A percentile compares a stretch with the other conserved stretches of the same genome.
Conservation (phyloP, 2,888 invertebrate genomes). For the Pyrochroa serraticornis region DNA sequence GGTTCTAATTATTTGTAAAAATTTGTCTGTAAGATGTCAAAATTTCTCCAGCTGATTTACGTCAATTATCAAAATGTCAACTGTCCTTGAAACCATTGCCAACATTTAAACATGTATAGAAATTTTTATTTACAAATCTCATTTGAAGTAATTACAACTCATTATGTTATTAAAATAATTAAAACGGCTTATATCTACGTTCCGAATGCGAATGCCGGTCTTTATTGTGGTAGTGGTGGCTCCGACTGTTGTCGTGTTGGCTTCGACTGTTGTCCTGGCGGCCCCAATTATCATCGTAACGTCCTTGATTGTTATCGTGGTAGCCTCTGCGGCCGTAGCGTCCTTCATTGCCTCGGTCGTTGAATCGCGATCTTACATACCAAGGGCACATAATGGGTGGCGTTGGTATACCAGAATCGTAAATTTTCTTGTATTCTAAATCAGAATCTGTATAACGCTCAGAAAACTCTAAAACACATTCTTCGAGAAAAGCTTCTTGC, state of each 20-base stretch:
- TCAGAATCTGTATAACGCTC: slow-evolving; percentile 56
- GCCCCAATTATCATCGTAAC: slow-evolving; percentile 15
- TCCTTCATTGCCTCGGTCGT: slow-evolving; percentile 18
- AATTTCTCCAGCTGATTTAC: too few relatives aligned
- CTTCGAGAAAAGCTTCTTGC: slow-evolving; percentile 55
- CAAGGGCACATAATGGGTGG: slow-evolving; percentile 59
- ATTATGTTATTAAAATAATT: slow-evolving; percentile 12
- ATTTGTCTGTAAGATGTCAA: not conserved
- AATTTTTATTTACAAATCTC: slow-evolving; percentile 3
- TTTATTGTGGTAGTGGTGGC: slow-evolving; percentile 19
- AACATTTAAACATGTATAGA: not conserved
- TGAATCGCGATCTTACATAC: slow-evolving; percentile 37
- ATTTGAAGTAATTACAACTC: not conserved
- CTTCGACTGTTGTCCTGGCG: too few relatives aligned
- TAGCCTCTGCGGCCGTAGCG: slow-evolving; percentile 21
- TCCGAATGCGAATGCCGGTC: slow-evolving; percentile 27
- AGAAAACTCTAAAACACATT: slow-evolving; percentile 56
- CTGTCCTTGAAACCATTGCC: too few relatives aligned
- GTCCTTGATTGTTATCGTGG: slow-evolving; percentile 18
- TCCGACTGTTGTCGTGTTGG: slow-evolving; percentile 14
- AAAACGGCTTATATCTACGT: slow-evolving; percentile 32
- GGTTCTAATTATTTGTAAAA: not conserved
- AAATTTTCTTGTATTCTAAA: slow-evolving; percentile 53
- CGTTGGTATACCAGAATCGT: slow-evolving; percentile 48
- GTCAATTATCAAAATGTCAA: too few relatives aligned